Conservation (phyloP, 2,113 vertebrate species). For the Cyanoramphus novaezelandiae region DNA sequence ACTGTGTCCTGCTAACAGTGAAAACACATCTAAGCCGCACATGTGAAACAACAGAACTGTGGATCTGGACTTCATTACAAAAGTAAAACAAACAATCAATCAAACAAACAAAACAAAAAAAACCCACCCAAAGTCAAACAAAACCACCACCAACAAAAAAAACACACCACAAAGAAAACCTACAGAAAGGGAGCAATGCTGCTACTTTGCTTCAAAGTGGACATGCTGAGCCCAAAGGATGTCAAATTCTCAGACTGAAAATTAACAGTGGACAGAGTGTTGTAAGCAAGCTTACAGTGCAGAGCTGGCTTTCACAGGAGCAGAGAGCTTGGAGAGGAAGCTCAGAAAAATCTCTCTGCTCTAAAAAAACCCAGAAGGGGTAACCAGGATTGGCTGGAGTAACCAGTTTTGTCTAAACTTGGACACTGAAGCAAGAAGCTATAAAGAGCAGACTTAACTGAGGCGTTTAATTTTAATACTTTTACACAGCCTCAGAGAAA, state of each 20-base stretch:
- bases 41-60: neutral
- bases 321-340: neutral
- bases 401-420: slow-evolving; percentile 6
- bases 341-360: neutral
- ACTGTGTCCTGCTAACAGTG: neutral
- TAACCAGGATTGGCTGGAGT: neutral
- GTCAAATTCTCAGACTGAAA: neutral
- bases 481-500: slow-evolving; percentile 44
- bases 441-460: neutral
- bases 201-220: neutral
- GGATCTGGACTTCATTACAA: neutral
- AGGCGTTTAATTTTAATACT: slow-evolving; percentile 40
- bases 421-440: neutral
- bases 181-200: neutral
- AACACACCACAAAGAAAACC: neutral
- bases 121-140: neutral
- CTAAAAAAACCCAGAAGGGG: neutral
- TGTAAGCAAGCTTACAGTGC: neutral
- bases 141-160: neutral
- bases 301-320: neutral
- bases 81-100: neutral
- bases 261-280: neutral
- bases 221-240: neutral
- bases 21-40: neutral
- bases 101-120: neutral